Base-by-base conservation (phyloP, 1,140 invertebrate species). In the Diplogasteroides magnus region DNA sequence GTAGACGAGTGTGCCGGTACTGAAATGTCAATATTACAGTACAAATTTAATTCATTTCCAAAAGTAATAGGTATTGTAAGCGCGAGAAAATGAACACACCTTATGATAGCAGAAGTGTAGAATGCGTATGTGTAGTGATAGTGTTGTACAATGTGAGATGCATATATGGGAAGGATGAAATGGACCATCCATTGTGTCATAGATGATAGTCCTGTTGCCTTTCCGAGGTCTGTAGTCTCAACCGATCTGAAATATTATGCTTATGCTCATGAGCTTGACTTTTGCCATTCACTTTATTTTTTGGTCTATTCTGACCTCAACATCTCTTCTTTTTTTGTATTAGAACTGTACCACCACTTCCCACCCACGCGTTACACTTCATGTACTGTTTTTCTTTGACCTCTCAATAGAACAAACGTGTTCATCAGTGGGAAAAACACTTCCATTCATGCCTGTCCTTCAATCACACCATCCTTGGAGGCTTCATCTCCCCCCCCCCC, bases 51-150 rank as follows among this genome's bases (percentile, higher is more conserved):
- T 48, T 11, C 6, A 48, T 48, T 48, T 48, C 37, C 37, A 48
- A 48, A 48, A 48, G 37, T 48, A 48, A 48, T 48, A 48, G 37
- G 6, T 11, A 48, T 48, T 11, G 19, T 48, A 6, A 48, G 6
- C 6, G 37, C 37, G 37, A 48, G 37, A 19, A 11, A 6, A 48
- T 48, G 37, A 19, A 48, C 37, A 11, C 6, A 48, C 37, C 37
- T 48, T 19, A 83, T 28, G 31, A 74, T 2, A 6, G 79, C 77
- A 14, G 75, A 78, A 26, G 79, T 72, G 67, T 81, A 81, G 67
- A 81, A 81, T 15, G 79, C 79, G 63, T 82, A 81, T 15, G 78
- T 81, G 75, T 82, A 81, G 60, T 81, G 79, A 61, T 68, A 82
- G 48, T 73, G 67, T 19, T 77, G 58, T 13, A 83, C 79, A 2